Base-by-base conservation (phyloP, 1,140 invertebrate species). In the Sycobia sp. region DNA sequence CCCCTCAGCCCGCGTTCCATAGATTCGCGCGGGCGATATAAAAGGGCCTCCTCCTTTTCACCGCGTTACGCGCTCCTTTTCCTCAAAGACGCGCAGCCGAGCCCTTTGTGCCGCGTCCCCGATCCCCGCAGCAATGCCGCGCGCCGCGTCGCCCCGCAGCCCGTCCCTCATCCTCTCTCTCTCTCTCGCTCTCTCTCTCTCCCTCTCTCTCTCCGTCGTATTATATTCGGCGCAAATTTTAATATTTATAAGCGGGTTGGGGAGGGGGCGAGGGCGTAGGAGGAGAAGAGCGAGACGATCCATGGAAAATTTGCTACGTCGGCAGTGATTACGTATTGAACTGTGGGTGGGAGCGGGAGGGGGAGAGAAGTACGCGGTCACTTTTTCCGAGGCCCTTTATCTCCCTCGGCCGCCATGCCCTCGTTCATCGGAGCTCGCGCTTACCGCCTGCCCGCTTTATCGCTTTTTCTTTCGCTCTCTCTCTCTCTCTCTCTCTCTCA, bases 301-400 rank as follows among this genome's bases (percentile, higher is more conserved):
- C 49, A 23, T 25, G 50, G 41, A 55, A 47, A 62, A 62, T 62
- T 46, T 23, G 60, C 60, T 62, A 51, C 23, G 51, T 47, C 60
- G 60, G 38, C 60, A 43, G 29, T 55, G 60, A 62, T 55, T 62
- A 61, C 39, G 46, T 54, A 39, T 54, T 41, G 51, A 54, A 27
- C 14, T 27, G 11, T 36, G 20, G 25, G 36, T n/a, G 10, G 9
- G n/a, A n/a, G n/a, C n/a, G n/a, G n/a, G n/a, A n/a, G n/a, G n/a
- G n/a, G n/a, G n/a, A n/a, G n/a, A n/a, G n/a, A n/a, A n/a, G n/a
- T n/a, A n/a, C n/a, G n/a, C n/a, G n/a, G n/a, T n/a, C n/a, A 22
- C 18, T 51, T 38, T 23, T 51, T 22, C 14, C 11, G 29, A 23
- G 20, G 13, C 32, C 20, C 50, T 53, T 53, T 53, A 23, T 53